Evolutionary conservation across 2,888 invertebrate genomes (phyloP).

Genomic region (Agrochola lota): DNA sequence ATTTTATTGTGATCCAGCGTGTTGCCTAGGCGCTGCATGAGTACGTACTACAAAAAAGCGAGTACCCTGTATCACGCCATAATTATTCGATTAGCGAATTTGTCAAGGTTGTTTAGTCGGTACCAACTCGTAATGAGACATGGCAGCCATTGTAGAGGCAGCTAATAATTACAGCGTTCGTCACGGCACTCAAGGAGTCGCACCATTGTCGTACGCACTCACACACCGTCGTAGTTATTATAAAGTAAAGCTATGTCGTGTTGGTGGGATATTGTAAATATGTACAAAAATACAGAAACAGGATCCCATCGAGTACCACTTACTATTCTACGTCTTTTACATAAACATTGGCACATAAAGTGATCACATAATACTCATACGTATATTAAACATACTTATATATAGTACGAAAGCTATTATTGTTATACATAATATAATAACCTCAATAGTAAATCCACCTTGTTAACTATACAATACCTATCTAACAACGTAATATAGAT

Average conservation of each 20-base stretch:
- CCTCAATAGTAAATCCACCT: conserved; percentile 76
- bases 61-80: conserved; percentile 27
- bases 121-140: conserved; percentile 24
- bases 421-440: conserved; percentile 68
- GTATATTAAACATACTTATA: conserved; percentile 74
- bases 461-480: conserved; percentile 70
- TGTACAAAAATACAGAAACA: conserved; percentile 71
- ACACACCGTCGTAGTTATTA: conserved; percentile 6
- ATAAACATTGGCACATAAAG: conserved; percentile 87
- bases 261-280: conserved; percentile 58
- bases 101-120: conserved; percentile 37
- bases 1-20: conserved; percentile 47
- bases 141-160: not conserved
- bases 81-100: conserved; percentile 46
- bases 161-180: not conserved
- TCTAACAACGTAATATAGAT: conserved; percentile 79
- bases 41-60: conserved; percentile 35
- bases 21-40: conserved; percentile 6
- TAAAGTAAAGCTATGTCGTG: conserved; percentile 49
- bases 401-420: conserved; percentile 79
- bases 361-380: conserved; percentile 87
- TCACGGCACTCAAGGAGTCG: conserved; percentile 28
- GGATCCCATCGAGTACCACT: conserved; percentile 71
- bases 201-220: conserved; percentile 28
- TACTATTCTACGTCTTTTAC: conserved; percentile 81